phyloP scores from a whole-genome alignment of 1,140 invertebrate genomes.

The Meloidogyne exigua region DNA sequence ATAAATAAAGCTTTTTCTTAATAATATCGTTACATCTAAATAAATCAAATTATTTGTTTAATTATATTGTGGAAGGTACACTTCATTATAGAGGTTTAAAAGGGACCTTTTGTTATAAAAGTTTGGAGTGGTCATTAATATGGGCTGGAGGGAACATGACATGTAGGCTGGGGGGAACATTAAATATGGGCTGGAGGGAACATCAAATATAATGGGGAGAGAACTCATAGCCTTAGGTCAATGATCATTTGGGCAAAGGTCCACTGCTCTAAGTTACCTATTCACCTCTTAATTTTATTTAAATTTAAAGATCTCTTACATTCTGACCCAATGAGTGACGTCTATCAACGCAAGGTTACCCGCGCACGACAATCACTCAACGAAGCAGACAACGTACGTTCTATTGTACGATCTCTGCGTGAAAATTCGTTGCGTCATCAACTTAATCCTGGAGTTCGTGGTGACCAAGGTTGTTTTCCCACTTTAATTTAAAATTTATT shows the following conservation, averaged over 20 bases:
- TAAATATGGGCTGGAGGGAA: neutral
- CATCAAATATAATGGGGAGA: neutral
- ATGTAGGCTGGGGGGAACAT: constrained; percentile 72
- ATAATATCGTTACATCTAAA: too few species aligned
- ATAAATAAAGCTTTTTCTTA: too few species aligned
- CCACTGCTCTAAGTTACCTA: too few species aligned
- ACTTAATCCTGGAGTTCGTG: constrained; percentile 72
- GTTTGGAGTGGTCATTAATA: neutral
- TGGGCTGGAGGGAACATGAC: neutral
- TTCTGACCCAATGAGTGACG: constrained; percentile 82
- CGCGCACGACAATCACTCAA: constrained; percentile 84
- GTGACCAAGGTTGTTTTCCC: constrained; percentile 70
- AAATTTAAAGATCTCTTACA: constrained; percentile 76
- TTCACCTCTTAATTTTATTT: too few species aligned
- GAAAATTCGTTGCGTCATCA: constrained; percentile 91
- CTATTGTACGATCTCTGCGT: constrained; percentile 83
- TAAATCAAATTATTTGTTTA: too few species aligned
- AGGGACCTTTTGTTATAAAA: too few species aligned
- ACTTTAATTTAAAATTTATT: neutral
- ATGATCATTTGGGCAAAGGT: too few species aligned
- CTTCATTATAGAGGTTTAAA: too few species aligned
- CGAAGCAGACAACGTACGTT: constrained; percentile 71
- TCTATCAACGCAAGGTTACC: constrained; percentile 81
- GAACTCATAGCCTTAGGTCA: too few species aligned
- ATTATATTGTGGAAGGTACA: too few species aligned